phyloP scores from a whole-genome alignment of 2,113 vertebrate genomes.

The Hassar affinis region DNA sequence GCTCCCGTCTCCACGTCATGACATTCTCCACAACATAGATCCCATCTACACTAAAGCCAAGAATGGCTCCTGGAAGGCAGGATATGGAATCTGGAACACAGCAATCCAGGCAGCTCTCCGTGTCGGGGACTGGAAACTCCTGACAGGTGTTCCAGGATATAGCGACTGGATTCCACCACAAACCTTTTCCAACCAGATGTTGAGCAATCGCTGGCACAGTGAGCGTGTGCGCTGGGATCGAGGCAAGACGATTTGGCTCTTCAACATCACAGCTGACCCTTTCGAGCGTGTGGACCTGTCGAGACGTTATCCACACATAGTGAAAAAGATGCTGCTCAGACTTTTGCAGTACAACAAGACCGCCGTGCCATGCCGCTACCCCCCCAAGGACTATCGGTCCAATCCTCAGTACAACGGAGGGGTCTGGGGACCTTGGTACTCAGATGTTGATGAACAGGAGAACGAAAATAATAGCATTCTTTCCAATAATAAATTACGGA shows the following conservation, averaged over 20 bases:
- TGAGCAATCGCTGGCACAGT: constrained; percentile 85
- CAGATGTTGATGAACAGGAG: constrained; percentile 77
- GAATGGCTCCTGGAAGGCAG: constrained; percentile 90
- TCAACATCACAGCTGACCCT: constrained; percentile 93
- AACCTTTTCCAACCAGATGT: constrained; percentile 83
- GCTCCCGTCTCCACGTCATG: constrained; percentile 84
- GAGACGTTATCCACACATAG: constrained; percentile 79
- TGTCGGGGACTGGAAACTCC: constrained; percentile 91
- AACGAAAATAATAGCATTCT: constrained; percentile 71
- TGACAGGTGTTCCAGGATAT: constrained; percentile 91
- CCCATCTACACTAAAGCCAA: constrained; percentile 90
- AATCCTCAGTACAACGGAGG: constrained; percentile 93
- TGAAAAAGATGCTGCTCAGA: constrained; percentile 84
- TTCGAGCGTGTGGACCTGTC: constrained; percentile 93
- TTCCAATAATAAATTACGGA: constrained; percentile 63
- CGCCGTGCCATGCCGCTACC: constrained; percentile 89
- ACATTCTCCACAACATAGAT: constrained; percentile 97
- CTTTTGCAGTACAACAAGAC: constrained; percentile 89
- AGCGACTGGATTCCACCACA: constrained; percentile 97
- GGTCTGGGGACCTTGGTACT: constrained; percentile 95
- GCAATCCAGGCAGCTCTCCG: constrained; percentile 90
- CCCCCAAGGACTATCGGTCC: constrained; percentile 88
- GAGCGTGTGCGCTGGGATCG: constrained; percentile 82
- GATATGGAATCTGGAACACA: constrained; percentile 94
- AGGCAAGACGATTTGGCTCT: constrained; percentile 94